Evolutionary conservation across 2,797 vertebrate genomes (phyloP).

Genomic region (Alcedo quadribrachys): DNA sequence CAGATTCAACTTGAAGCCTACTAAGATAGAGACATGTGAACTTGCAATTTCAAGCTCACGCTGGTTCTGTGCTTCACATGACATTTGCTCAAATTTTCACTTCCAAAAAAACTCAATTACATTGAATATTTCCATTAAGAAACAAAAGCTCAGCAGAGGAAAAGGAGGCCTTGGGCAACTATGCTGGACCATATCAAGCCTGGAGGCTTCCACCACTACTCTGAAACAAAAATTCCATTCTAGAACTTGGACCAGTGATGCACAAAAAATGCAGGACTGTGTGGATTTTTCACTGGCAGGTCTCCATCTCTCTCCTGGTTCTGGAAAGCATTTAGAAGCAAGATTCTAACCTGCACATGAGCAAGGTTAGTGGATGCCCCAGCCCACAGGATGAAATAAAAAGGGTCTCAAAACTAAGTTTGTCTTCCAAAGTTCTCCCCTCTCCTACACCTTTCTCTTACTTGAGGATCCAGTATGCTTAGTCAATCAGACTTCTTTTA

Average conservation of each 20-base stretch:
- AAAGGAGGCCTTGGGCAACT: neutral
- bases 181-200: neutral
- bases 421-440: neutral
- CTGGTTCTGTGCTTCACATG: neutral
- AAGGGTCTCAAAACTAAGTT: neutral
- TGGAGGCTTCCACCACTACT: neutral
- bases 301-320: neutral
- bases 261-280: neutral
- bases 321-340: neutral
- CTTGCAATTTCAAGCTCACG: neutral
- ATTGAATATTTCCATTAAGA: neutral
- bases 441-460: neutral
- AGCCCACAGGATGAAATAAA: neutral
- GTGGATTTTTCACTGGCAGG: neutral
- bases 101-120: neutral
- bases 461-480: rapidly evolving
- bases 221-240: neutral
- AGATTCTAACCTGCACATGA: neutral
- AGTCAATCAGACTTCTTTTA: neutral
- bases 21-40: neutral
- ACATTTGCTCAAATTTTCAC: neutral
- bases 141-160: neutral
- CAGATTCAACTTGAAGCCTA: neutral
- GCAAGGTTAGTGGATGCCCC: neutral
- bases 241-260: neutral